Percentiles rank a stretch among this genome's conserved stretches.
Conservation (phyloP, 2,888 invertebrate species). For the Alloplasta piceator region DNA sequence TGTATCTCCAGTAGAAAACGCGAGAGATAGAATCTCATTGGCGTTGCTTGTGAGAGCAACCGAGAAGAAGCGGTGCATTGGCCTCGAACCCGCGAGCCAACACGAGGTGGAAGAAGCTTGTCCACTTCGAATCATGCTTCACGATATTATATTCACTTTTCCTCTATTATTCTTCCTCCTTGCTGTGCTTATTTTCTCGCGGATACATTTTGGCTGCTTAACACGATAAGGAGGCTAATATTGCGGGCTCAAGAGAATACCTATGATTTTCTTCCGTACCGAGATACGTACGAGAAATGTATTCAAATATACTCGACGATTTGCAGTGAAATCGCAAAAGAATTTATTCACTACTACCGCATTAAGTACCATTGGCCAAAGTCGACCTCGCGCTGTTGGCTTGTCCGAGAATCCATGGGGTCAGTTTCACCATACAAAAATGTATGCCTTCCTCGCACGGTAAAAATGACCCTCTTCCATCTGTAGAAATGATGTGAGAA, state of each 20-base stretch:
- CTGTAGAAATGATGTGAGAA: too few species aligned
- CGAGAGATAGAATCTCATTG: constrained; percentile 64
- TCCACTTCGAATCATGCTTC: constrained; percentile 11
- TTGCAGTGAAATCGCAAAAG: too few species aligned
- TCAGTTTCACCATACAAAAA: too few species aligned
- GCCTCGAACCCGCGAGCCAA: constrained; percentile 53
- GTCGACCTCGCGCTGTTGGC: too few species aligned
- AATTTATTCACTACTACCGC: too few species aligned
- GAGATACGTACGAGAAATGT: constrained; percentile 15
- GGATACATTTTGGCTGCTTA: constrained; percentile 26
- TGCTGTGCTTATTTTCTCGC: constrained; percentile 10
- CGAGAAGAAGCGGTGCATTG: constrained; percentile 60
- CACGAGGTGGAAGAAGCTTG: constrained; percentile 18
- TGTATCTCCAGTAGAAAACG: constrained; percentile 16
- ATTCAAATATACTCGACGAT: neutral
- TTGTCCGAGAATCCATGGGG: too few species aligned
- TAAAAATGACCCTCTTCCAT: too few species aligned
- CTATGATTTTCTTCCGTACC: constrained; percentile 41
- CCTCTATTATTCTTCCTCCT: too few species aligned
- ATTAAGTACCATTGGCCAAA: too few species aligned
- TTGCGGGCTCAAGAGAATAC: constrained; percentile 28
- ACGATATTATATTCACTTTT: neutral
- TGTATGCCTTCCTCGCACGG: too few species aligned
- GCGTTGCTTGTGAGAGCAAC: constrained; percentile 50
- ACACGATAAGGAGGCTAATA: constrained; percentile 21